A percentile compares a stretch with the other conserved stretches of the same genome.
Conservation (phyloP, 2,888 invertebrate genomes). For the Lysandra bellargus region DNA sequence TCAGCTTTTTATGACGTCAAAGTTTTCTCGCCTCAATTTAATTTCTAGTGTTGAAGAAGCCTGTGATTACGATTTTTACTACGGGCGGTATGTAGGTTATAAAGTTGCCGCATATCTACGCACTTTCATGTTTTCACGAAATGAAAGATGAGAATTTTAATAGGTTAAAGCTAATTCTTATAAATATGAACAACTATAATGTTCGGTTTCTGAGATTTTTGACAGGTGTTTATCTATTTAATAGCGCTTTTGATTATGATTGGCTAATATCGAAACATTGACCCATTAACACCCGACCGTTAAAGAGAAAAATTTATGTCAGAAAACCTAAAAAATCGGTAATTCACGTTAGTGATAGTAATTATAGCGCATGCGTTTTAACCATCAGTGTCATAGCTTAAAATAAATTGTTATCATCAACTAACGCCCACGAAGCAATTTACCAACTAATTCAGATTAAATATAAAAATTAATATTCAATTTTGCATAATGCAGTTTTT, state of each 20-base stretch:
- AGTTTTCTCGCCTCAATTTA: slow-evolving; percentile 16
- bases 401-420: not conserved
- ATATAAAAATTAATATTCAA: not conserved
- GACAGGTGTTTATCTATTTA: not conserved
- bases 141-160: not conserved
- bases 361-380: not conserved
- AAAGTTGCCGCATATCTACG: not conserved
- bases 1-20: slow-evolving; percentile 27
- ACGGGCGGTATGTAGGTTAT: not conserved
- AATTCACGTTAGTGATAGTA: too few relatives aligned
- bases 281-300: too few relatives aligned
- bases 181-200: too few relatives aligned
- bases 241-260: too few relatives aligned
- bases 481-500: not conserved
- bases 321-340: too few relatives aligned
- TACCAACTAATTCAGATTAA: not conserved
- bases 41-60: slow-evolving; percentile 6
- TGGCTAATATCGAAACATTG: too few relatives aligned
- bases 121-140: slow-evolving; percentile 1
- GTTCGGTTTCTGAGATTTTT: not conserved
- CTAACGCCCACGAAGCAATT: not conserved
- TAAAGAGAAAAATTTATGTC: too few relatives aligned
- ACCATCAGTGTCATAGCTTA: not conserved
- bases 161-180: not conserved
- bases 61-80: not conserved